These are phyloP conservation scores for Synanthedon tipuliformis DNA, from an alignment of 2,888 invertebrate species.

Conservation along the genomic window DNA sequence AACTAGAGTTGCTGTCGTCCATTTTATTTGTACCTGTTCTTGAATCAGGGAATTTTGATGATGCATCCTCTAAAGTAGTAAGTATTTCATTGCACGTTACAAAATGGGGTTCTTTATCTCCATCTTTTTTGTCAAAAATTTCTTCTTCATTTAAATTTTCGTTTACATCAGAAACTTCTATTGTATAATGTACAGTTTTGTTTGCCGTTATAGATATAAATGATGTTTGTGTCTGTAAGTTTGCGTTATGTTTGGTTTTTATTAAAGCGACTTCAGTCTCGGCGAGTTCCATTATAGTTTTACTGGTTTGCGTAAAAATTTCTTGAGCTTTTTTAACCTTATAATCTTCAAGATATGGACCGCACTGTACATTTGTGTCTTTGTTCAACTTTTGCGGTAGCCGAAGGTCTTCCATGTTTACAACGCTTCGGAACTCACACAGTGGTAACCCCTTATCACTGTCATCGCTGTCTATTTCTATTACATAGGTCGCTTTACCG, in stretches of 20 bases:
- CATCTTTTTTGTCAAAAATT: constrained; percentile 2
- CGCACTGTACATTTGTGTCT: constrained; percentile 12
- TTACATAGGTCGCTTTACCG: constrained; percentile 50
- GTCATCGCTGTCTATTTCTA: constrained; percentile 38
- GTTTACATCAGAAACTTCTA: constrained; percentile 20
- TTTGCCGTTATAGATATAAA: constrained; percentile 42
- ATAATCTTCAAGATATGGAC: constrained; percentile 6
- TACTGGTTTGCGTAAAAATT: constrained; percentile 69
- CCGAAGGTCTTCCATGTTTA: constrained; percentile 21
- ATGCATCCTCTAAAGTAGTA: constrained; percentile 24
- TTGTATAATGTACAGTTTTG: constrained; percentile 35
- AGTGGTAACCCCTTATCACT: constrained; percentile 24
- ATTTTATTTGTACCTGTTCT: constrained; percentile 23
- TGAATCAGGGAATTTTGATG: constrained; percentile 27
- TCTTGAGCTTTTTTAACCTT: constrained; percentile 34
- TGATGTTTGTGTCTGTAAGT: constrained; percentile 55
- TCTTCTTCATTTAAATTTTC: constrained; percentile 2
- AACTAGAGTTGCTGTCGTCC: constrained; percentile 19
- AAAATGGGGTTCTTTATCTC: not conserved
- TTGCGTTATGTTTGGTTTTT: constrained; percentile 17
- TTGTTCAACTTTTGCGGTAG: not conserved
- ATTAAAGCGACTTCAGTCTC: constrained; percentile 26
- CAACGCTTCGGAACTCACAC: constrained; percentile 18
- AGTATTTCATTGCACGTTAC: constrained; percentile 7
- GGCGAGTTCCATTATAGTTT: constrained; percentile 66